These are phyloP conservation scores for Masticophis lateralis DNA, from an alignment of 2,797 vertebrate species.

Conservation along the genomic window DNA sequence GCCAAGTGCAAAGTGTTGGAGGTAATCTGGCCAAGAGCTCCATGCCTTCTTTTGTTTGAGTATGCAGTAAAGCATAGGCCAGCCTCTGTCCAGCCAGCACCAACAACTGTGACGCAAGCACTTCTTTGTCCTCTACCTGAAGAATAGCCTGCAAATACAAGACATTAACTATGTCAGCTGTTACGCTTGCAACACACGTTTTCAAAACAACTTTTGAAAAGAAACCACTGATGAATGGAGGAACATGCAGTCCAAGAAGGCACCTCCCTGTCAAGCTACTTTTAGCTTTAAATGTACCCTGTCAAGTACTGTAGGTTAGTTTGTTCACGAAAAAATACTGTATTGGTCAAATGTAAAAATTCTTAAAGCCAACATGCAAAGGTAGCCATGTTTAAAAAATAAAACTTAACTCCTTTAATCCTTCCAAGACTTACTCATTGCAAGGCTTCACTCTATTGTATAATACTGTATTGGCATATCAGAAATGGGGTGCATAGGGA, in stretches of 20 bases:
- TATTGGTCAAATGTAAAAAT: neutral
- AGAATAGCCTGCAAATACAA: slow-evolving; percentile 80
- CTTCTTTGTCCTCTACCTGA: slow-evolving; percentile 91
- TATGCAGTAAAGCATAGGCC: slow-evolving; percentile 83
- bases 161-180: neutral
- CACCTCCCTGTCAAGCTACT: neutral
- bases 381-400: neutral
- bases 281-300: neutral
- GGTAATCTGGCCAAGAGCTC: slow-evolving; percentile 90
- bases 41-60: slow-evolving; percentile 85
- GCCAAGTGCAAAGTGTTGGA: slow-evolving; percentile 94
- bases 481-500: neutral
- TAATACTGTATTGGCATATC: neutral
- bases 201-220: neutral
- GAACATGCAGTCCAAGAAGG: neutral
- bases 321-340: neutral
- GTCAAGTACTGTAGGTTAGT: neutral
- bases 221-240: neutral
- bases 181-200: neutral
- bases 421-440: neutral
- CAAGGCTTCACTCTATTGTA: neutral
- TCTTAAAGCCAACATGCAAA: neutral
- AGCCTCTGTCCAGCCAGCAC: slow-evolving; percentile 90
- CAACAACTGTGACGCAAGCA: slow-evolving; percentile 92
- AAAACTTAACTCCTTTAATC: neutral